phyloP scores from a whole-genome alignment of 2,888 invertebrate species.

The Proisotoma minuta region DNA sequence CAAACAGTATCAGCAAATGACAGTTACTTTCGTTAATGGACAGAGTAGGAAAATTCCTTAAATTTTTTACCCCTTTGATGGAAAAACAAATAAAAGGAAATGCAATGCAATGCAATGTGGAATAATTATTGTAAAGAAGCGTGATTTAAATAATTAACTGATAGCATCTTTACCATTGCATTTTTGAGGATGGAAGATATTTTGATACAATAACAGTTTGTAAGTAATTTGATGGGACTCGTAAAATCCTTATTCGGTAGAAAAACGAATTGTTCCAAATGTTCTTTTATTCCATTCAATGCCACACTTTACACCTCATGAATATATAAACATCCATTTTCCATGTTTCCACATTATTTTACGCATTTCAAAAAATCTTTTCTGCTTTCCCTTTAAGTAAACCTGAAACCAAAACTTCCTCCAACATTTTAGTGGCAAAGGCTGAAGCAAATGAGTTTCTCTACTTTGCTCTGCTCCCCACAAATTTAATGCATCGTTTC shows the following conservation, averaged over 20 bases:
- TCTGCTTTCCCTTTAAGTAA: too few relatives aligned
- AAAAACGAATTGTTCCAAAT: constrained; percentile 27
- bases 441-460: too few relatives aligned
- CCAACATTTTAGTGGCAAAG: too few relatives aligned
- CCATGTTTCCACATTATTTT: too few relatives aligned
- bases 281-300: constrained; percentile 26
- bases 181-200: not conserved
- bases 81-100: too few relatives aligned
- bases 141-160: too few relatives aligned
- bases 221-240: constrained; percentile 10
- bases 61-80: too few relatives aligned
- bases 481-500: too few relatives aligned
- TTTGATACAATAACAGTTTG: constrained; percentile 1
- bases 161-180: not conserved
- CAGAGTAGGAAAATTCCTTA: not conserved
- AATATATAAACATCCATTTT: constrained; percentile 20
- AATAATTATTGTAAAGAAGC: not conserved
- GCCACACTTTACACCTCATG: constrained; percentile 37
- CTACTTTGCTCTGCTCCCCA: too few relatives aligned
- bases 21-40: too few relatives aligned
- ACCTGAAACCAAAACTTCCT: too few relatives aligned
- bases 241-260: constrained; percentile 23
- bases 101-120: not conserved
- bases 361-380: too few relatives aligned
- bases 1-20: not conserved